Conservation (phyloP, 2,797 vertebrate genomes). For the Cephalopachus bancanus region DNA sequence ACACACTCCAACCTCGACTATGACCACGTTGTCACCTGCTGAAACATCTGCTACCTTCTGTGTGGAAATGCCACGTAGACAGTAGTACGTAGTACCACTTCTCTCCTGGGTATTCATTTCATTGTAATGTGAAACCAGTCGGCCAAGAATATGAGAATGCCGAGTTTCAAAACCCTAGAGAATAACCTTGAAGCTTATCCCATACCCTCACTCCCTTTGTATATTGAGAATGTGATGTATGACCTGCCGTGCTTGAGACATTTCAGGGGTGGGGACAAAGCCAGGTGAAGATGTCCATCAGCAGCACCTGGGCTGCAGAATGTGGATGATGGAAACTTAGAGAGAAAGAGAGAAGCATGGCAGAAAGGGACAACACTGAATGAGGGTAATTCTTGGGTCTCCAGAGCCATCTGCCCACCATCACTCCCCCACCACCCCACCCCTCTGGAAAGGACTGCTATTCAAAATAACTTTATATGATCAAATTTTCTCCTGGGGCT, state of each 20-base stretch:
- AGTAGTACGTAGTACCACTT: neutral
- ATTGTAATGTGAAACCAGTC: neutral
- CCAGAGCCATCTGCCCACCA: too few species aligned
- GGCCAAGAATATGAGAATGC: neutral
- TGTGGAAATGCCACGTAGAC: neutral
- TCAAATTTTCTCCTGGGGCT: neutral
- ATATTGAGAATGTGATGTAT: neutral
- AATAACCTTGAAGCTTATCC: neutral
- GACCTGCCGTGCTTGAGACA: rapidly evolving
- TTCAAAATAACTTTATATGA: neutral
- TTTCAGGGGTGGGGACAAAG: neutral
- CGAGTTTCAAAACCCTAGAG: neutral
- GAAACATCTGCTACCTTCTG: neutral
- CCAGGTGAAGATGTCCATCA: neutral
- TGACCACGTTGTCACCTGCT: neutral
- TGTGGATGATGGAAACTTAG: neutral
- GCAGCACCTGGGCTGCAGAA: neutral
- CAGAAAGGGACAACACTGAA: rapidly evolving
- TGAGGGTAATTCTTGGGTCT: neutral
- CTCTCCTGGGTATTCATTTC: neutral
- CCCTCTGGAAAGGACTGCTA: neutral
- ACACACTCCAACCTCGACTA: neutral
- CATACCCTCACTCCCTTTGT: rapidly evolving
- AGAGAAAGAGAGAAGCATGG: too few species aligned
- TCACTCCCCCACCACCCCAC: too few species aligned